Percentiles rank a stretch among this genome's conserved stretches.
These are phyloP conservation scores for Cerceris rybyensis DNA, from an alignment of 2,888 invertebrate species.

Conservation along the genomic window DNA sequence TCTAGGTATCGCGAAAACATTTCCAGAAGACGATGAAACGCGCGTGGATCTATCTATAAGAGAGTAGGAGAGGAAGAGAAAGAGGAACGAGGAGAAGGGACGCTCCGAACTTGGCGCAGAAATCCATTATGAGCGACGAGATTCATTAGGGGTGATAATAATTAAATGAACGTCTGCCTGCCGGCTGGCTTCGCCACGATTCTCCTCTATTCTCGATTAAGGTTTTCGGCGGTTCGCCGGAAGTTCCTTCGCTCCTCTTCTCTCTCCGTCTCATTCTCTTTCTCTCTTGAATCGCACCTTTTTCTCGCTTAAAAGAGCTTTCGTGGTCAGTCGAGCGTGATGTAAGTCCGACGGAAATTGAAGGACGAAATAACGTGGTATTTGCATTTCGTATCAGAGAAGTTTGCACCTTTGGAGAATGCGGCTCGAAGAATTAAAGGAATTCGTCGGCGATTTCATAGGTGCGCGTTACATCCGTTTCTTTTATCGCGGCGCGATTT, in stretches of 20 bases:
- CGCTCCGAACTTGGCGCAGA: slow-evolving; percentile 68
- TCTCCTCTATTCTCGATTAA: slow-evolving; percentile 54
- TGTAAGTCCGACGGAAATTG: slow-evolving; percentile 48
- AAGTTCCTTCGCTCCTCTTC: slow-evolving; percentile 10
- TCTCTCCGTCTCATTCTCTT: slow-evolving; percentile 18
- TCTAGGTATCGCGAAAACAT: slow-evolving; percentile 48
- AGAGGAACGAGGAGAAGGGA: slow-evolving; percentile 17
- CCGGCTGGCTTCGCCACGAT: slow-evolving; percentile 33
- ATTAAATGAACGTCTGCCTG: slow-evolving; percentile 73
- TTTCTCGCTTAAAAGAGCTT: slow-evolving; percentile 16
- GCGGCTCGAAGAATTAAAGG: neutral
- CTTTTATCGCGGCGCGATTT: neutral
- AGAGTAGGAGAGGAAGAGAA: slow-evolving; percentile 4
- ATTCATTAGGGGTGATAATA: slow-evolving; percentile 75
- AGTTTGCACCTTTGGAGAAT: neutral
- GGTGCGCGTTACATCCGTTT: neutral
- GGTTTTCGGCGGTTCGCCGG: slow-evolving; percentile 48
- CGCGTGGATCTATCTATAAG: slow-evolving; percentile 23
- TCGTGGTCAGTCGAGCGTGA: slow-evolving; percentile 25
- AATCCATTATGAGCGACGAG: slow-evolving; percentile 72
- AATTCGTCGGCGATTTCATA: neutral
- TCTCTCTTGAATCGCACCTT: neutral
- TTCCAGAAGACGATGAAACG: slow-evolving; percentile 52
- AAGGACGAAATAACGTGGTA: slow-evolving; percentile 58
- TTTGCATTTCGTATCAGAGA: neutral